Percentiles rank a stretch among this genome's conserved stretches.
Evolutionary conservation across 2,113 vertebrate genomes (phyloP).

Genomic region (Oncorhynchus mykiss): DNA sequence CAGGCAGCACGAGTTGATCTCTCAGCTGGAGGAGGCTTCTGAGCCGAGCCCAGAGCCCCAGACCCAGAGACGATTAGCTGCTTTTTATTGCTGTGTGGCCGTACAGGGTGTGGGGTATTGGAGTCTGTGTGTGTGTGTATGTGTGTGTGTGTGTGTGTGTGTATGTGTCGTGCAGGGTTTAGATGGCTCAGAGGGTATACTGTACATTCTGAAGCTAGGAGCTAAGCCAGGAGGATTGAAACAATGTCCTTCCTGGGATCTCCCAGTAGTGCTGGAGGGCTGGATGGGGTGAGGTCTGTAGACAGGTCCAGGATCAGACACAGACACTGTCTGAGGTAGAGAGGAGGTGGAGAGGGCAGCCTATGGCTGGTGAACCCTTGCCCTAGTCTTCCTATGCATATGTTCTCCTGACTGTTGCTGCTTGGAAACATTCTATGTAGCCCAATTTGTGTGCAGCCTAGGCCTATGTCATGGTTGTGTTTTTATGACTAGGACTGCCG

Average conservation of each 20-base stretch:
- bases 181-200: too few relatives aligned
- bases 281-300: constrained; percentile 2
- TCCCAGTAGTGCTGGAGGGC: constrained; percentile 9
- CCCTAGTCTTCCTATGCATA: too few relatives aligned
- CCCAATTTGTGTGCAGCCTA: background rate
- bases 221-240: constrained; percentile 16
- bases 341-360: background rate
- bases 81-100: background rate
- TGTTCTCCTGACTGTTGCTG: background rate
- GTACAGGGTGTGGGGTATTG: background rate
- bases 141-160: too few relatives aligned
- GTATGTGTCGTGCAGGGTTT: too few relatives aligned
- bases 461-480: too few relatives aligned
- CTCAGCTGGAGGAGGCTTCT: constrained; percentile 40
- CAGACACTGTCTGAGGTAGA: background rate
- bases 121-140: too few relatives aligned
- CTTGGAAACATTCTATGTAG: background rate
- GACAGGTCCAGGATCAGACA: background rate
- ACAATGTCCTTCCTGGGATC: constrained; percentile 34
- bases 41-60: constrained; percentile 18
- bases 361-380: too few relatives aligned
- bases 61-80: constrained; percentile 18
- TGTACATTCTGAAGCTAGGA: background rate
- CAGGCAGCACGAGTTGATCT: constrained; percentile 44
- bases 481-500: too few relatives aligned